These are phyloP conservation scores for Australoheros scitulus DNA, from an alignment of 2,113 vertebrate species.

Conservation along the genomic window DNA sequence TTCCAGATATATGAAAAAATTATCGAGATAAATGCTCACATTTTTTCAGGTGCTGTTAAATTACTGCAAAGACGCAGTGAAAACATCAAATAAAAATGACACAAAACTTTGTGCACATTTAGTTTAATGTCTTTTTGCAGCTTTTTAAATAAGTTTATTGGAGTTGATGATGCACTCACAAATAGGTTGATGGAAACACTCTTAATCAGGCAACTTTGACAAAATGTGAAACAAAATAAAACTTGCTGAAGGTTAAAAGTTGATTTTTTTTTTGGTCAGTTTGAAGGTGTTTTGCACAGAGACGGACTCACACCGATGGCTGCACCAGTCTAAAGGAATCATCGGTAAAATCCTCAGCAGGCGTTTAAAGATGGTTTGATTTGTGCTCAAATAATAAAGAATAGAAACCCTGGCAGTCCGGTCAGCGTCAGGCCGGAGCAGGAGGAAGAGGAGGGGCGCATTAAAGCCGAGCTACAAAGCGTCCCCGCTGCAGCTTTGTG, in stretches of 20 bases:
- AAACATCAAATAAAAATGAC: no score
- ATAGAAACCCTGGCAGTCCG: neutral
- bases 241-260: neutral
- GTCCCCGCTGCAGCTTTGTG: slow-evolving; percentile 58
- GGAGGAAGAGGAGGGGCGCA: slow-evolving; percentile 17
- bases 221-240: no score
- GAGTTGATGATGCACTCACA: neutral
- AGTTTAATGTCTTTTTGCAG: neutral
- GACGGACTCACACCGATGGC: neutral
- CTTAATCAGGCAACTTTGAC: no score
- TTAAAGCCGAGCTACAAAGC: slow-evolving; percentile 54
- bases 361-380: neutral
- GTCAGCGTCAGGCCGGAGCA: no score
- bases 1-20: no score
- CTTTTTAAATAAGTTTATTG: neutral
- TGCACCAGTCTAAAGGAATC: neutral
- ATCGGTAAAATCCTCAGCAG: neutral
- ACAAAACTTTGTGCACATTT: neutral
- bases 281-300: neutral
- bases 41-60: no score
- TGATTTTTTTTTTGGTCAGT: neutral
- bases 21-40: no score
- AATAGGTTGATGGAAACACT: neutral
- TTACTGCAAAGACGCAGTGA: no score
- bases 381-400: neutral